Conservation (phyloP, 2,113 vertebrate species). For the Todiramphus chloris region DNA sequence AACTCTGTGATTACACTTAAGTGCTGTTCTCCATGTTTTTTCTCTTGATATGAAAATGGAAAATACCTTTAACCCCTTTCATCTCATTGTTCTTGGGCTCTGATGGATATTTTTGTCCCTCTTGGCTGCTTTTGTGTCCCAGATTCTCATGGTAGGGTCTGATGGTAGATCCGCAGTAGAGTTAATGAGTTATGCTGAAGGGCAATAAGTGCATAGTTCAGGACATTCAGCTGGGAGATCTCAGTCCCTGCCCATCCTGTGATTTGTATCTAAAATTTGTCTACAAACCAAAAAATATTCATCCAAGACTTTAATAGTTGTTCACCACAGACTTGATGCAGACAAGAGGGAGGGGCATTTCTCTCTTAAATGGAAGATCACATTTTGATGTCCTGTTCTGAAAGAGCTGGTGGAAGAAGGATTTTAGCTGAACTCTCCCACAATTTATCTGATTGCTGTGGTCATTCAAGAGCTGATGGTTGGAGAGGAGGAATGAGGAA, state of each 20-base stretch:
- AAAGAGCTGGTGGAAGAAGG: not conserved
- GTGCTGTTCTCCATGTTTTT: not conserved
- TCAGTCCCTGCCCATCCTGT: not conserved
- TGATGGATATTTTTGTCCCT: not conserved
- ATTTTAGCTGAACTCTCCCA: not conserved
- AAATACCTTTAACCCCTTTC: not conserved
- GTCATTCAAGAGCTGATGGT: not conserved
- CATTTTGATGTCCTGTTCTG: not conserved
- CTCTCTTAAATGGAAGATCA: not conserved
- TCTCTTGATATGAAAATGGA: not conserved
- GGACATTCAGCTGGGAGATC: not conserved
- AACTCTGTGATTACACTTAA: not conserved
- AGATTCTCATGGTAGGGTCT: not conserved
- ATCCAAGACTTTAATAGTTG: not conserved
- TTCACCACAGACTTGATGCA: not conserved
- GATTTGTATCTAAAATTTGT: not conserved
- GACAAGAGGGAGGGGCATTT: not conserved
- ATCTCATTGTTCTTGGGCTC: not conserved
- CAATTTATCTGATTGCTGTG: not conserved
- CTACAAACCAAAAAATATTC: not conserved
- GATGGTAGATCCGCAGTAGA: not conserved
- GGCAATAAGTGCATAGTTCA: not conserved
- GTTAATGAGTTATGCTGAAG: not conserved
- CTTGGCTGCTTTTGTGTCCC: not conserved
- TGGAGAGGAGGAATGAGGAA: not conserved